phyloP scores from a whole-genome alignment of 2,888 invertebrate species.

The Heliconius cydno region DNA sequence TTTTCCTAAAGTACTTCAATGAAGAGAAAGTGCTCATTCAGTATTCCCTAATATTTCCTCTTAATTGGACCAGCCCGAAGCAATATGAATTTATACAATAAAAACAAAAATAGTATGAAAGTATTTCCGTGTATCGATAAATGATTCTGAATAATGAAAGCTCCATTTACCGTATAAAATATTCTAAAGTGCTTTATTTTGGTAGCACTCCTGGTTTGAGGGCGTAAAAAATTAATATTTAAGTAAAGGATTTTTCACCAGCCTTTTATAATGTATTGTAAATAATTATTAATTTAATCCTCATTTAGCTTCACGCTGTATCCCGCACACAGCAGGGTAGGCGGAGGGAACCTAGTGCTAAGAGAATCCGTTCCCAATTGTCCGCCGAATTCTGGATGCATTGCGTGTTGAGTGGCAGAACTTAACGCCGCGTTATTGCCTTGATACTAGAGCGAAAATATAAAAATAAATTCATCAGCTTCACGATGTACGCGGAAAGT shows the following conservation, averaged over 20 bases:
- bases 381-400: too few relatives aligned
- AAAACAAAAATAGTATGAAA: slow-evolving; percentile 39
- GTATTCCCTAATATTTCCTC: slow-evolving; percentile 29
- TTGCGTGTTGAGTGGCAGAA: too few relatives aligned
- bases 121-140: slow-evolving; percentile 44
- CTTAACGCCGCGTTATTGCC: too few relatives aligned
- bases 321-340: too few relatives aligned
- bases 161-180: slow-evolving; percentile 38
- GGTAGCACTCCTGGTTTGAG: slow-evolving; percentile 11
- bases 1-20: slow-evolving; percentile 24
- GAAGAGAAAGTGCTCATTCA: slow-evolving; percentile 31
- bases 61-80: slow-evolving; percentile 34
- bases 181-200: slow-evolving; percentile 41
- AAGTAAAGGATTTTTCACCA: slow-evolving; percentile 7
- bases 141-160: slow-evolving; percentile 41
- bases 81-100: slow-evolving; percentile 31
- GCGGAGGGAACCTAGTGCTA: too few relatives aligned
- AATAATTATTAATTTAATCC: neutral
- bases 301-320: neutral
- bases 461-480: too few relatives aligned
- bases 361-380: too few relatives aligned
- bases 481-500: too few relatives aligned
- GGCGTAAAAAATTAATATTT: slow-evolving; percentile 12
- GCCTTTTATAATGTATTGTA: neutral
- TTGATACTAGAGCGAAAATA: too few relatives aligned